phyloP scores from a whole-genome alignment of 2,797 vertebrate genomes.

The Spinibarbus caldwelli region DNA sequence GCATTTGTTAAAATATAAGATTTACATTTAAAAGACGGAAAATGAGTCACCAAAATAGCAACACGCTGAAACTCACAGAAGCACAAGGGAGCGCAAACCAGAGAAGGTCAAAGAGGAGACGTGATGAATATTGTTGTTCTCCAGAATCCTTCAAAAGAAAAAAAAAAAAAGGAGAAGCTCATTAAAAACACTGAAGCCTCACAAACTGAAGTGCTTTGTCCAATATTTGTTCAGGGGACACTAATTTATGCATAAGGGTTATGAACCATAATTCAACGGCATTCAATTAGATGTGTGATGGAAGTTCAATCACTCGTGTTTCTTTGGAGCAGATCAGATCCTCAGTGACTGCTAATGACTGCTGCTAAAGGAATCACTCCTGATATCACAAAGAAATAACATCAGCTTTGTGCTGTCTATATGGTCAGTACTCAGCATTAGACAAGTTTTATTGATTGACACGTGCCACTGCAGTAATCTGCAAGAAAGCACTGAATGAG shows the following conservation, averaged over 20 bases:
- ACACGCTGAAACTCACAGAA: constrained; percentile 85
- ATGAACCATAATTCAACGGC: constrained; percentile 22
- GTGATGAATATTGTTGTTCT: constrained; percentile 90
- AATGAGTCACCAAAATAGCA: constrained; percentile 15
- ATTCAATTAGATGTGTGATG: constrained; percentile 33
- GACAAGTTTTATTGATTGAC: neutral
- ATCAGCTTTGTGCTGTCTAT: neutral
- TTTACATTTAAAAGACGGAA: constrained; percentile 1
- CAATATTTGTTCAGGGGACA: neutral
- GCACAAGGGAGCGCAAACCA: constrained; percentile 91
- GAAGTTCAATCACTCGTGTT: neutral
- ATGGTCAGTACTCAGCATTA: neutral
- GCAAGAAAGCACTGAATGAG: neutral
- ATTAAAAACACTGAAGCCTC: constrained; percentile 34
- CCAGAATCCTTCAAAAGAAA: constrained; percentile 83
- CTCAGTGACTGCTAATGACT: neutral
- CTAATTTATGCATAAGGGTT: constrained; percentile 35
- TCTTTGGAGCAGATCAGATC: neutral
- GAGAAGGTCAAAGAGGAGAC: constrained; percentile 88
- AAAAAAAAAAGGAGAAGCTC: neutral
- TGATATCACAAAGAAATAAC: neutral
- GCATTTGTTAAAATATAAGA: constrained; percentile 17
- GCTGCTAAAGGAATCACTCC: neutral
- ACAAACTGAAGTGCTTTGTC: neutral
- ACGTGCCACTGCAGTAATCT: neutral